A percentile compares a stretch with the other conserved stretches of the same genome.
Conservation (phyloP, 2,888 invertebrate genomes). For the Lasioglossum lativentre region DNA sequence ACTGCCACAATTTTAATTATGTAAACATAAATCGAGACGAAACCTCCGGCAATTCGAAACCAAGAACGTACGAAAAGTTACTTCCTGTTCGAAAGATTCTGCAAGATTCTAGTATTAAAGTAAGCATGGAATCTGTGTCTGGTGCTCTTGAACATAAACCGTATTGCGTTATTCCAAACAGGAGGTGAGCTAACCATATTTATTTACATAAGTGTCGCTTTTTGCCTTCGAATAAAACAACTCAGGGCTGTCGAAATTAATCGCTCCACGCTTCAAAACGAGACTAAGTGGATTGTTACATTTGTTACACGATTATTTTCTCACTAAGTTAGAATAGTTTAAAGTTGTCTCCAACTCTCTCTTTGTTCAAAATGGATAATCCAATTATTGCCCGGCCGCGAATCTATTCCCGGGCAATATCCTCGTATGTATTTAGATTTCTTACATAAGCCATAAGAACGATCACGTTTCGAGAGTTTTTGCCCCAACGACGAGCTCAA, state of each 20-base stretch:
- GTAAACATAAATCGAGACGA: constrained; percentile 29
- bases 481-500: too few species aligned
- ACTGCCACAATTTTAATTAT: constrained; percentile 25
- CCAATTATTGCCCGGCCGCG: too few species aligned
- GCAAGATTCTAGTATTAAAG: constrained; percentile 77
- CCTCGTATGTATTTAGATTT: too few species aligned
- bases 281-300: not conserved
- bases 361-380: too few species aligned
- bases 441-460: too few species aligned
- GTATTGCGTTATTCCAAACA: constrained; percentile 72
- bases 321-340: not conserved
- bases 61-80: constrained; percentile 59
- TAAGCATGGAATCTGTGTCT: constrained; percentile 80
- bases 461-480: too few species aligned
- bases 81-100: constrained; percentile 67
- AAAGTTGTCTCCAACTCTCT: too few species aligned
- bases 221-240: not conserved
- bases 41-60: constrained; percentile 25
- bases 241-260: not conserved
- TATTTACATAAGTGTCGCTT: constrained; percentile 5
- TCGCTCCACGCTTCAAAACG: not conserved
- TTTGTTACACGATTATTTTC: not conserved
- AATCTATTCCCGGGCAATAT: too few species aligned
- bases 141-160: constrained; percentile 65
- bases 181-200: constrained; percentile 44